Evolutionary conservation across 2,888 invertebrate species (phyloP).

Genomic region (Polylopha cassiicola): DNA sequence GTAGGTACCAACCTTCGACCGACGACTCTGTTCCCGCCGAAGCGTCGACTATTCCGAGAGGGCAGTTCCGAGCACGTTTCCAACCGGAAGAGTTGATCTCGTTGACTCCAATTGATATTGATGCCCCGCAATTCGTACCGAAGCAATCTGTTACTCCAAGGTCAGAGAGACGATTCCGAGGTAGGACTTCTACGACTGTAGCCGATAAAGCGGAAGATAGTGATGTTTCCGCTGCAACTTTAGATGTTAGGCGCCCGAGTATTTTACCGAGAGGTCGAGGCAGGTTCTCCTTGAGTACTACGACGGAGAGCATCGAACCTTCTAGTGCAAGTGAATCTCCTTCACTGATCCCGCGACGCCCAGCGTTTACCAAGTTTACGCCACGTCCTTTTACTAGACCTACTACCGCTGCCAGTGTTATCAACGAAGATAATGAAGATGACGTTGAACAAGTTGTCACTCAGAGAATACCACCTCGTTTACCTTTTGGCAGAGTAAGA

Average conservation of each 20-base stretch:
- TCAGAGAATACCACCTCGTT: constrained; percentile 41
- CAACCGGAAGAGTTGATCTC: constrained; percentile 72
- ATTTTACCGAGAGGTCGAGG: constrained; percentile 56
- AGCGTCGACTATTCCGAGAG: constrained; percentile 54
- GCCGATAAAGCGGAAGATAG: constrained; percentile 51
- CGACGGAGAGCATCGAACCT: constrained; percentile 41
- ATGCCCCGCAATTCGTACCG: constrained; percentile 43
- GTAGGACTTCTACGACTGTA: constrained; percentile 41
- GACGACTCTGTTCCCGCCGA: constrained; percentile 62
- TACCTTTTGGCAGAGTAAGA: constrained; percentile 50
- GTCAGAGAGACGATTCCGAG: constrained; percentile 31
- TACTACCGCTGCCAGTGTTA: constrained; percentile 28
- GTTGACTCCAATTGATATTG: constrained; percentile 70
- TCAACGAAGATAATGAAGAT: constrained; percentile 30
- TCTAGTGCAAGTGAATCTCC: constrained; percentile 37
- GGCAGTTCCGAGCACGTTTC: constrained; percentile 51
- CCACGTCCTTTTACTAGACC: constrained; percentile 62
- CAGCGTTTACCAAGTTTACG: constrained; percentile 59
- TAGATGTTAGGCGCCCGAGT: constrained; percentile 52
- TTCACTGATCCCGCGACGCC: constrained; percentile 43
- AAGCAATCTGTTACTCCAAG: constrained; percentile 34
- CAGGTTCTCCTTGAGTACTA: constrained; percentile 47
- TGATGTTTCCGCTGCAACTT: constrained; percentile 61
- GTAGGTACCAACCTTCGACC: constrained; percentile 40
- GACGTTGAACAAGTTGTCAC: constrained; percentile 34